Evolutionary conservation across 1,140 invertebrate species (phyloP).

Genomic region (Drosophila orena): DNA sequence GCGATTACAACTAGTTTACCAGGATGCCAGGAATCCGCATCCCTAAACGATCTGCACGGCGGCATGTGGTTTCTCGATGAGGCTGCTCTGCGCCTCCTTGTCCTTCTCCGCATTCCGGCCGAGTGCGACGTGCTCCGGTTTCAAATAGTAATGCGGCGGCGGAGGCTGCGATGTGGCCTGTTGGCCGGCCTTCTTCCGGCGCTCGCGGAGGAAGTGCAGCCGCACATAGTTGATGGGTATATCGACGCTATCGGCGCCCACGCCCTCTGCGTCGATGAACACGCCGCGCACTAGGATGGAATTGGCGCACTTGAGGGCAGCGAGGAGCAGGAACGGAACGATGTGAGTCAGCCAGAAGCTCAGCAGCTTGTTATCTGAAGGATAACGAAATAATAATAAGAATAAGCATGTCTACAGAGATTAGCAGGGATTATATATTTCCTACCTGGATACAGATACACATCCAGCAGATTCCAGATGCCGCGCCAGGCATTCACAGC

Average conservation of each 20-base stretch:
- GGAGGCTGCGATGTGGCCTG: not conserved
- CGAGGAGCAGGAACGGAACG: constrained; percentile 90
- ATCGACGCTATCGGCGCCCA: constrained; percentile 91
- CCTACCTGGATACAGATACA: constrained; percentile 91
- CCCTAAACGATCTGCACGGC: constrained; percentile 63
- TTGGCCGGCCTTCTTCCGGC: constrained; percentile 85
- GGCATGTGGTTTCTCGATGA: constrained; percentile 68
- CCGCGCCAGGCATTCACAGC: constrained; percentile 95
- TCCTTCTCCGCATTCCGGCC: constrained; percentile 61
- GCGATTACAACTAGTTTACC: constrained; percentile 65
- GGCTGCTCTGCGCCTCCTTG: constrained; percentile 72
- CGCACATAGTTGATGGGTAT: constrained; percentile 93
- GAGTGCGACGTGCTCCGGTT: constrained; percentile 53
- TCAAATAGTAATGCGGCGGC: constrained; percentile 58
- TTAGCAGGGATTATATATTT: not conserved
- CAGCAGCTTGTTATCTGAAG: constrained; percentile 88
- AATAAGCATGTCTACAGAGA: too few species aligned
- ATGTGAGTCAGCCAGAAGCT: constrained; percentile 92
- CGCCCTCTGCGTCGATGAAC: constrained; percentile 93
- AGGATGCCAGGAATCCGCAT: constrained; percentile 1
- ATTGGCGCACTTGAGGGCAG: constrained; percentile 93
- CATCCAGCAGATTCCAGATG: constrained; percentile 91
- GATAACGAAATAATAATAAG: not conserved
- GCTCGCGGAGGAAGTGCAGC: constrained; percentile 89
- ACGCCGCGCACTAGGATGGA: constrained; percentile 93